Evolutionary conservation across 1,140 invertebrate species (phyloP).

Genomic region (Olivierus martensii): DNA sequence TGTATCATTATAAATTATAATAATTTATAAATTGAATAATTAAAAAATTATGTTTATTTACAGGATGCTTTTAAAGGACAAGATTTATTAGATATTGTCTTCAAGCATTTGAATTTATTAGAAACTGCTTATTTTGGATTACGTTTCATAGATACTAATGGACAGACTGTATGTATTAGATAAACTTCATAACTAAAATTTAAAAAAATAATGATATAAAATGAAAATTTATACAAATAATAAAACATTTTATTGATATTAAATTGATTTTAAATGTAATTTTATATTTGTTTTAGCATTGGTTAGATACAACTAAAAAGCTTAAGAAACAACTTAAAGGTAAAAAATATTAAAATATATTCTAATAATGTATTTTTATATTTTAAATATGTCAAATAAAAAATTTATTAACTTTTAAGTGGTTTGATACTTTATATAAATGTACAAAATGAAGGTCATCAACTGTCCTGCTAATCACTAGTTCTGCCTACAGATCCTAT

Average conservation of each 20-base stretch:
- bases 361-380: no score
- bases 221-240: not conserved
- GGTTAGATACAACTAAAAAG: conserved; percentile 72
- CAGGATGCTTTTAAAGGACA: conserved; percentile 43
- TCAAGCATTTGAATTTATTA: conserved; percentile 73
- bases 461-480: no score
- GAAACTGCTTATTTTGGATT: conserved; percentile 89
- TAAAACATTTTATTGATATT: not conserved
- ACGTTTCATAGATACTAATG: conserved; percentile 64
- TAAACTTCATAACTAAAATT: not conserved
- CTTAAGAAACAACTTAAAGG: conserved; percentile 63
- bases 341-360: conserved; percentile 21
- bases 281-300: conserved; percentile 48
- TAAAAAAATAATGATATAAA: not conserved
- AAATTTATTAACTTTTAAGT: no score
- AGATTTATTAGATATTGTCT: conserved; percentile 70
- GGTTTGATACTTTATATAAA: no score
- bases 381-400: no score
- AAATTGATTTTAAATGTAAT: not conserved
- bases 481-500: not conserved
- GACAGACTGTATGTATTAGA: conserved; percentile 18
- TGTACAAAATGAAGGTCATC: no score
- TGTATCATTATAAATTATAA: no score
- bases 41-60: no score
- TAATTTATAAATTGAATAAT: no score